Conservation (phyloP, 2,113 vertebrate species). For the Chitala chitala region DNA sequence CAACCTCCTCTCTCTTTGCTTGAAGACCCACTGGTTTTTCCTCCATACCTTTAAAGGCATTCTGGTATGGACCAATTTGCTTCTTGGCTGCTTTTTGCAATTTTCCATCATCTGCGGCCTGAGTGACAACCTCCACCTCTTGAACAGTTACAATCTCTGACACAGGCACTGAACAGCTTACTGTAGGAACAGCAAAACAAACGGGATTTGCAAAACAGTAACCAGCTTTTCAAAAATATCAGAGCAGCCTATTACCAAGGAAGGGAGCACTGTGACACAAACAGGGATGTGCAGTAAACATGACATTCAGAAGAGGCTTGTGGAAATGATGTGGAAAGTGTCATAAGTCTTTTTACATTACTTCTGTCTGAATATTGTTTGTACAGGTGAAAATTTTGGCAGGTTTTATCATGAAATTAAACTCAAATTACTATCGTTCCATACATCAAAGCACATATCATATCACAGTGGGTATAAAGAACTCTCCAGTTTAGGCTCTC, state of each 20-base stretch:
- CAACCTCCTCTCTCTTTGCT: too few relatives aligned
- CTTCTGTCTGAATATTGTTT: neutral
- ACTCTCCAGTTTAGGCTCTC: neutral
- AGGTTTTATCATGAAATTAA: neutral
- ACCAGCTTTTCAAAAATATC: neutral
- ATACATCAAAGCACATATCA: too few relatives aligned
- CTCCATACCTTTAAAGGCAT: slow-evolving; percentile 81
- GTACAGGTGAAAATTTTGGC: neutral
- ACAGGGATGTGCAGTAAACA: too few relatives aligned
- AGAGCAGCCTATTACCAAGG: too few relatives aligned
- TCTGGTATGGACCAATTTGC: slow-evolving; percentile 26
- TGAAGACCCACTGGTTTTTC: neutral
- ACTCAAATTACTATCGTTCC: too few relatives aligned
- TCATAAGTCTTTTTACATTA: neutral
- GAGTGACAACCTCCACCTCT: slow-evolving; percentile 55
- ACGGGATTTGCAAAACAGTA: neutral
- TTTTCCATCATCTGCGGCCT: slow-evolving; percentile 44
- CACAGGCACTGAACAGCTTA: slow-evolving; percentile 56
- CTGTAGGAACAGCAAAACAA: slow-evolving; percentile 43
- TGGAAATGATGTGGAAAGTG: neutral
- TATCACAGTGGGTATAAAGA: neutral
- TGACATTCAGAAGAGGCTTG: too few relatives aligned
- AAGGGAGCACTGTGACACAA: too few relatives aligned
- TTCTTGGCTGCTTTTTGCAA: slow-evolving; percentile 68
- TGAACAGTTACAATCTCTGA: slow-evolving; percentile 78